Base-by-base conservation (phyloP, 2,888 invertebrate species). In the Limnephilus auricula region DNA sequence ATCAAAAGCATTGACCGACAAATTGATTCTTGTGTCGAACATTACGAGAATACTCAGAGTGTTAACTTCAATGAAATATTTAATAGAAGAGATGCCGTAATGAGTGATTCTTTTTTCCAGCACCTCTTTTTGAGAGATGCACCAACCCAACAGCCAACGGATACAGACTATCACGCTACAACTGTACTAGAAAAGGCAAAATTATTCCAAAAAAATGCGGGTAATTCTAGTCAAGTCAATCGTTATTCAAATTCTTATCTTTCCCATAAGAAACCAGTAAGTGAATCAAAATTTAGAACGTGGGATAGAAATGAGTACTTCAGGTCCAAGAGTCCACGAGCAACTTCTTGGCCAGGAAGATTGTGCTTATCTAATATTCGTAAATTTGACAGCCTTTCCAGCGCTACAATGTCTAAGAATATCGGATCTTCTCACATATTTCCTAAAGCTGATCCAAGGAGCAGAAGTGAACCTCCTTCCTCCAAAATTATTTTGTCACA, bases 31-130 rank as follows among this genome's bases (percentile, higher is more conserved):
- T 92, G 83, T 84, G 91, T 92, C n/a, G 12, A 91, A 79, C 91
- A 92, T 65, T 93, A 91, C 78, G 92, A 93, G 79, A 93, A 92
- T 80, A 90, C 91, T 86, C 90, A 84, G 30, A 92, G 82, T 30
- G 89, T 94, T 78, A 94, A 93, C 93, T 93, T 94, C 25, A 96
- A 96, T 91, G 96, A 97, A 91, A 96, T 97, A 37, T 96, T 95
- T 93, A 95, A 95, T 93, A 96, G 96, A 90, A 96, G 96, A 92
- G 96, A 97, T 93, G 95, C 96, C 6, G 95, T 97, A 45, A 95
- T 97, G 92, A 96, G 97, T 0, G 96, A 97, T 94, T 96, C 96
- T 0, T 98, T 98, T 94, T 98, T 98, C 93, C 97, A 97, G 94
- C 96, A 97, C 94, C 95, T 98, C 32, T 97, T 98, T 93, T 94